These are phyloP conservation scores for Beroe ovata DNA, from an alignment of 37 sponge, comb jelly and placozoan species.

Conservation along the genomic window DNA sequence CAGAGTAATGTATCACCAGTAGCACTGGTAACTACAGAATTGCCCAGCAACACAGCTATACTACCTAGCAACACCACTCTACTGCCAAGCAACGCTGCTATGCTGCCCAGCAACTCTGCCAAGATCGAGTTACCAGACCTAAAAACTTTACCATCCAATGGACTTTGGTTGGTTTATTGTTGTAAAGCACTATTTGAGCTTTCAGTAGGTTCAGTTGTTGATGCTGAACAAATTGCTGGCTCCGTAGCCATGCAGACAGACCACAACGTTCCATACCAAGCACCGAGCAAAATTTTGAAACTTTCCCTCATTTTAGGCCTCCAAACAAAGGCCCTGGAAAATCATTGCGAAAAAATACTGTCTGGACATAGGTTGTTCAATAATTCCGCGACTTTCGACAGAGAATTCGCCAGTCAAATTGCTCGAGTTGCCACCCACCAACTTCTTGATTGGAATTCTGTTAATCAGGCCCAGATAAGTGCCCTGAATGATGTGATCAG, in stretches of 20 bases:
- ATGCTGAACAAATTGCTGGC: background rate
- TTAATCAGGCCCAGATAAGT: background rate
- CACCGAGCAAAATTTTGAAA: background rate
- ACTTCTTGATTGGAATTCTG: background rate
- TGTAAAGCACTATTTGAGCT: conserved; percentile 9
- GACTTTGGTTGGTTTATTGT: background rate
- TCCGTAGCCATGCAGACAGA: background rate
- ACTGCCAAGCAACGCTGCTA: background rate
- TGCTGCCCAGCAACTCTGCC: background rate
- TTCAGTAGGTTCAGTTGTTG: background rate
- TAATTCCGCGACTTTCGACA: background rate
- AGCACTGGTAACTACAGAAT: background rate
- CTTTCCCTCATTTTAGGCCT: background rate
- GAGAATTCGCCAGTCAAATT: conserved; percentile 3
- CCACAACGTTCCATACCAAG: background rate
- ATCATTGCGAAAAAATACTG: conserved; percentile 33
- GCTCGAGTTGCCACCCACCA: conserved; percentile 4
- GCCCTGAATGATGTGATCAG: background rate
- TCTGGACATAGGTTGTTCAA: conserved; percentile 26
- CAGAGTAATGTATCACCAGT: background rate
- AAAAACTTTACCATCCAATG: background rate
- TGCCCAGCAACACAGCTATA: background rate
- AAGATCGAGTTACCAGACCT: background rate
- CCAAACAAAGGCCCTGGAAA: background rate
- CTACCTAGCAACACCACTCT: background rate